Evolutionary conservation across 1,140 invertebrate genomes (phyloP).

Genomic region (Watersipora subatra): DNA sequence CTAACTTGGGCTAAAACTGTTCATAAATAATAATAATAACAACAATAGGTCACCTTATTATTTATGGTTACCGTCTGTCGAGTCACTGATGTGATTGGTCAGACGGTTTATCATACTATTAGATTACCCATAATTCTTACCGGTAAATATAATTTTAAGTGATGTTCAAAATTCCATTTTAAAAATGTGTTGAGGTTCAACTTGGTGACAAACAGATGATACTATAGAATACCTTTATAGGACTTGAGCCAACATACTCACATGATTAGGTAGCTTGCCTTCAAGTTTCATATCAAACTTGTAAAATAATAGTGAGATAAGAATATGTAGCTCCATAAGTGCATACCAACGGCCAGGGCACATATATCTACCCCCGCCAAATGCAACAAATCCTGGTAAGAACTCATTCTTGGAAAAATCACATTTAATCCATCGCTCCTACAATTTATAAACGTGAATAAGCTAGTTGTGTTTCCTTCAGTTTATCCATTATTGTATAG

Average conservation of each 20-base stretch:
- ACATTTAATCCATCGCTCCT: conserved; percentile 20
- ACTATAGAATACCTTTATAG: too few species aligned
- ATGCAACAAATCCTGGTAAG: conserved; percentile 22
- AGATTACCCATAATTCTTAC: too few species aligned
- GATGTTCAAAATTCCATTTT: too few species aligned
- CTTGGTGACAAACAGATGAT: too few species aligned
- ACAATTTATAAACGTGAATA: not conserved
- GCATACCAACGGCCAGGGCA: conserved; percentile 31
- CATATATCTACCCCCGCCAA: conserved; percentile 27
- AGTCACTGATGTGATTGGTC: too few species aligned
- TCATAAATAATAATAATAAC: too few species aligned
- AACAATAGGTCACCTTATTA: too few species aligned
- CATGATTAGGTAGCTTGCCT: conserved; percentile 14
- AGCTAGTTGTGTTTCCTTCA: not conserved
- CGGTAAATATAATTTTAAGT: too few species aligned
- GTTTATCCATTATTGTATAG: not conserved
- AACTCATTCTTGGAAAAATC: conserved; percentile 22
- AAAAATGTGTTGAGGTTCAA: too few species aligned
- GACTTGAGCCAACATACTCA: conserved; percentile 16
- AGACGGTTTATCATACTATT: too few species aligned
- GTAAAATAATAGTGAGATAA: conserved; percentile 21
- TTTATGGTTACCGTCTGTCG: too few species aligned
- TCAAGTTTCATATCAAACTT: conserved; percentile 17
- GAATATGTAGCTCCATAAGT: conserved; percentile 23
- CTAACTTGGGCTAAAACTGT: too few species aligned